Base-by-base conservation (phyloP, 2,888 invertebrate species). In the Lepidocyrtoides sp. region DNA sequence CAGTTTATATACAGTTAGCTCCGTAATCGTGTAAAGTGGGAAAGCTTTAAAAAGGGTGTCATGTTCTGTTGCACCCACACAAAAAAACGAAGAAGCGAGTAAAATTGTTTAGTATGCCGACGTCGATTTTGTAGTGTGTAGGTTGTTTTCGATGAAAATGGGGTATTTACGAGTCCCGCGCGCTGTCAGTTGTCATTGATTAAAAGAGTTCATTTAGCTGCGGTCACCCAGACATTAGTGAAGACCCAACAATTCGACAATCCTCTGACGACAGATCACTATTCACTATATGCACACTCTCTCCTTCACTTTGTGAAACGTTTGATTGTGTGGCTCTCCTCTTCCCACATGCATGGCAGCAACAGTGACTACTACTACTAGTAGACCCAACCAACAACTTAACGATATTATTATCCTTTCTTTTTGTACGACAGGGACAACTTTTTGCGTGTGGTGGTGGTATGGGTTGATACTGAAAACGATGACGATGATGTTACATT, bases 151-250 rank as follows among this genome's bases (percentile, higher is more conserved):
- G 32, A 36, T 7, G 36, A 81, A 60, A 87, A 32, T 41, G 44
- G 41, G 41, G 26, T 72, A 75, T 75, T 87, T 87, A 26, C 57
- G 36, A 72, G 77, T 10, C 29, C n/a, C 69, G n/a, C 26, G 10
- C 26, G 23, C n/a, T 89, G 84, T 84, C 51, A 66, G 51, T 60
- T 87, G 92, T 92, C 92, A 85, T 92, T 93, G 93, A 92, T 93
- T 92, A 92, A 93, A 92, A 92, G 91, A 89, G 91, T 90, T 93
- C 92, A 92, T 92, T 93, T 92, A 84, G 85, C 82, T 79, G 91
- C 90, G 92, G 92, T 91, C 92, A 92, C 91, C 92, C 92, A 86
- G 89, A 92, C 91, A 91, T 83, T 83, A 88, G 89, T 69, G 20
- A 69, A 20, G 79, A 82, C 75, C 84, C 14, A 84, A 89, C 82